Conservation (phyloP, 1,140 invertebrate species). For the Heliconius nattereri region DNA sequence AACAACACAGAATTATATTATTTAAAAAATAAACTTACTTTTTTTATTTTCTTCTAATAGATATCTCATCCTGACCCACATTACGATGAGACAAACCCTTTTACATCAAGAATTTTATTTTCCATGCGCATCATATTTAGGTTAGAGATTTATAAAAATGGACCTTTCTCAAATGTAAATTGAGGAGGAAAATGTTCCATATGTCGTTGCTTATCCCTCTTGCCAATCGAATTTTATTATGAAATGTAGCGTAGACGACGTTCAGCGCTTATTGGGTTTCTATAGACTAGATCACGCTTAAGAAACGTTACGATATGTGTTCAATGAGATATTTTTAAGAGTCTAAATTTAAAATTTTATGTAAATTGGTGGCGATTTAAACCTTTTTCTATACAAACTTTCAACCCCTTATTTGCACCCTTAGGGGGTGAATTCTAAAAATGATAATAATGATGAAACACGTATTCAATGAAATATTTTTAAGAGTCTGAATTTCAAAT, state of each 20-base stretch:
- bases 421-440: too few relatives aligned
- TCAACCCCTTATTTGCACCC: too few relatives aligned
- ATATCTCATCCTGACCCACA: not conserved
- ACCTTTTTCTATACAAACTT: too few relatives aligned
- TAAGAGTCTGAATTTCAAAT: too few relatives aligned
- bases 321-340: too few relatives aligned
- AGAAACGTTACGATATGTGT: slow-evolving; percentile 2
- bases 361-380: too few relatives aligned
- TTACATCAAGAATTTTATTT: slow-evolving; percentile 1
- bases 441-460: too few relatives aligned
- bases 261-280: slow-evolving; percentile 41
- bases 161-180: not conserved
- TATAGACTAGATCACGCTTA: slow-evolving; percentile 33
- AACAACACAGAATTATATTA: too few relatives aligned
- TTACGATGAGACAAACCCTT: not conserved
- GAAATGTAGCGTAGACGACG: slow-evolving; percentile 32
- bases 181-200: slow-evolving; percentile 3
- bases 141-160: not conserved
- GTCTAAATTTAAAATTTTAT: too few relatives aligned
- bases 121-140: not conserved
- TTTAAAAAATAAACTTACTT: not conserved
- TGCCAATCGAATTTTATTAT: slow-evolving; percentile 39
- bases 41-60: not conserved
- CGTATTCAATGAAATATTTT: too few relatives aligned
- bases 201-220: slow-evolving; percentile 1